Conservation (phyloP, 2,797 vertebrate genomes). For the Phataginus tetradactyla region DNA sequence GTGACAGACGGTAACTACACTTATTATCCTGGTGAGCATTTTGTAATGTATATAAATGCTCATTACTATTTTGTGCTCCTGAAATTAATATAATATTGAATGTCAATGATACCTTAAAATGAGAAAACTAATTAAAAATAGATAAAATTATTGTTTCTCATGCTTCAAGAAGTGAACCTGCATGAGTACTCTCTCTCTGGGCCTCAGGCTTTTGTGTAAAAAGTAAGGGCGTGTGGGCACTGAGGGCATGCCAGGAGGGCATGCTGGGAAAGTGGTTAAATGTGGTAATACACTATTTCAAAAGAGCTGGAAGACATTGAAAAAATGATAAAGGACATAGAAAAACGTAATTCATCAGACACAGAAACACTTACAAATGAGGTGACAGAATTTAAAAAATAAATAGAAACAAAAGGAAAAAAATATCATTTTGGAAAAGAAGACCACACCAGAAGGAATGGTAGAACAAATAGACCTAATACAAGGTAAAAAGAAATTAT, state of each 20-base stretch:
- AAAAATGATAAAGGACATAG: neutral
- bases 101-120: too few relatives aligned
- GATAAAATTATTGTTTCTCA: neutral
- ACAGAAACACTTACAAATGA: conserved; percentile 18
- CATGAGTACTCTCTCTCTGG: neutral
- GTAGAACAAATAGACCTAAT: neutral
- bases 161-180: conserved; percentile 35
- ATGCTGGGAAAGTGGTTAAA: neutral
- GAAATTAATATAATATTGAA: too few relatives aligned
- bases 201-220: conserved; percentile 11
- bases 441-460: neutral
- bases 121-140: too few relatives aligned
- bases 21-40: too few relatives aligned
- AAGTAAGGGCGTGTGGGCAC: neutral
- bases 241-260: neutral
- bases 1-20: too few relatives aligned
- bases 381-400: neutral
- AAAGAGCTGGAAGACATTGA: conserved; percentile 5
- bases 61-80: too few relatives aligned
- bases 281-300: neutral
- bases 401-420: neutral
- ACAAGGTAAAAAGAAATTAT: conserved; percentile 16
- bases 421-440: conserved; percentile 9
- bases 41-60: too few relatives aligned
- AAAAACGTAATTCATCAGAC: conserved; percentile 13